Evolutionary conservation across 64 coral and sea anemone species (phyloP), one percentile per base, ranked within the genome.

Genomic region (Anthopleura sola): DNA sequence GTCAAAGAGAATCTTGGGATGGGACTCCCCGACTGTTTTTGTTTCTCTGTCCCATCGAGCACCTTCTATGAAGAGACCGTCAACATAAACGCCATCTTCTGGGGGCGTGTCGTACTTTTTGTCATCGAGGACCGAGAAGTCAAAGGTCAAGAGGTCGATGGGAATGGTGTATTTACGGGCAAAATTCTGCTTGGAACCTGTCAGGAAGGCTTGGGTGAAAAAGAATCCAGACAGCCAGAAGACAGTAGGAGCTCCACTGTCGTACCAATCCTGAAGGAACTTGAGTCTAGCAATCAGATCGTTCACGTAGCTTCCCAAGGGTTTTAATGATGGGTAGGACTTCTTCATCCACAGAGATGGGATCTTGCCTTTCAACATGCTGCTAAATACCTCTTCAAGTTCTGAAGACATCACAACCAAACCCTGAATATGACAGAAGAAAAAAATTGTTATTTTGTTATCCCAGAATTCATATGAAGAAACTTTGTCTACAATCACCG

Each of bases 361-460:
- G 51, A 99, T 99, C 82, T 48, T 91, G 18, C 97, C 97, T 76
- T 95, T 88, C 2, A 99, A 87, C 84, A 99, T 99, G 47, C 97
- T 64, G 68, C 86, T 86, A 19, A 95, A 93, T 13, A 99, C 97
- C 38, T 99, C 97, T 68, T 99, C 97, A 18, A 99, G 38, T 38
- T 99, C 97, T 31, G 93, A 95, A 33, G 97, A 99, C 97, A 99
- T 99, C 12, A 99, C 97, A 33, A 99, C 97, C 78, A 99, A 85
- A 66, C 97, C 97, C 95, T 98, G 20, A 57, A 11, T 60, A 83
- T 38, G 3, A 39, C 76, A 37, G 3, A 26, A 82, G 66, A 23
- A 19, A 26, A 62, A 47, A 58, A 6, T 9, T n/a, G 9, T 28
- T n/a, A n/a, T n/a, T n/a, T 49, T 10, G 78, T 34, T 31, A 5